Conservation (phyloP, 2,797 vertebrate species). For the Gila robusta region DNA sequence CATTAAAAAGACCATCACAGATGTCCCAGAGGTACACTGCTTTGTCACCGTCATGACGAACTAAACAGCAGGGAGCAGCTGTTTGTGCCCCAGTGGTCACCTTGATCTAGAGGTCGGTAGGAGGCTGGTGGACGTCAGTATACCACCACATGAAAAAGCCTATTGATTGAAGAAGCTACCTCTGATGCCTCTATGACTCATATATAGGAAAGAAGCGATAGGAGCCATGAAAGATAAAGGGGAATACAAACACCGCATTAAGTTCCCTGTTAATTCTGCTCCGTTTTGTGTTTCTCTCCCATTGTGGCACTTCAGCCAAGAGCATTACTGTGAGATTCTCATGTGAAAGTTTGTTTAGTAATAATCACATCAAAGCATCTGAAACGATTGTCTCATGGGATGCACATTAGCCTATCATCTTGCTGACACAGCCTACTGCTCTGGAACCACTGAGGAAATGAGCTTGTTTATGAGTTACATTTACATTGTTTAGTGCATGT, state of each 20-base stretch:
- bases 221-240: constrained; percentile 64
- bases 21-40: constrained; percentile 7
- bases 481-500: constrained; percentile 57
- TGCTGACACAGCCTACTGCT: constrained; percentile 42
- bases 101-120: constrained; percentile 61
- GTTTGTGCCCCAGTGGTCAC: constrained; percentile 57
- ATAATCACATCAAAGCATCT: constrained; percentile 43
- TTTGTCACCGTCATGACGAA: constrained; percentile 45
- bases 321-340: constrained; percentile 24
- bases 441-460: constrained; percentile 53
- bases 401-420: constrained; percentile 51
- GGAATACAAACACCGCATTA: constrained; percentile 53
- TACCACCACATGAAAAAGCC: constrained; percentile 59
- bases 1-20: constrained; percentile 11
- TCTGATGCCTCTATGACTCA: constrained; percentile 69
- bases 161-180: constrained; percentile 44
- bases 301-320: constrained; percentile 2
- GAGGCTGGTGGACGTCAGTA: constrained; percentile 56
- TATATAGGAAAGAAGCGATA: constrained; percentile 55
- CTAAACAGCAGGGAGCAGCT: constrained; percentile 50
- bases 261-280: constrained; percentile 21
- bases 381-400: constrained; percentile 46
- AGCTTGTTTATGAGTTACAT: constrained; percentile 40
- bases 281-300: neutral
- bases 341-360: constrained; percentile 31